Conservation (phyloP, 2,797 vertebrate species). For the Heteromormyrus szaboi region DNA sequence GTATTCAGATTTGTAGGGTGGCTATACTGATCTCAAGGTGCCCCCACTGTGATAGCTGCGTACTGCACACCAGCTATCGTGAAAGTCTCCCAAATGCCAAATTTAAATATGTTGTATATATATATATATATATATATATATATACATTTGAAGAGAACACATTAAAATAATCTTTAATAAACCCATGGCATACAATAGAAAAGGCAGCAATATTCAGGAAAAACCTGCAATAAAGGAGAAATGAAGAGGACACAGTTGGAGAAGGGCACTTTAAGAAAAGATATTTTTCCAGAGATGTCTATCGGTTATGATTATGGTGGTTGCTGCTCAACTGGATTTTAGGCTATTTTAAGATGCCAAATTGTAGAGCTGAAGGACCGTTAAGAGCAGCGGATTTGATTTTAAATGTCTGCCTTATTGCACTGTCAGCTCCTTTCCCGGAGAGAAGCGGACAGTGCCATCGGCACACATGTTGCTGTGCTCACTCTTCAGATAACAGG, state of each 20-base stretch:
- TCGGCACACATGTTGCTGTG: background rate
- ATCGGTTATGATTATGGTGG: constrained; percentile 7
- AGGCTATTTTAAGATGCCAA: constrained; percentile 1
- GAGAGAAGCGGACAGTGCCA: background rate
- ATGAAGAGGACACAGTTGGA: background rate
- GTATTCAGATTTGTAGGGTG: background rate
- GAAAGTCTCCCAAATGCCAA: constrained; percentile 41
- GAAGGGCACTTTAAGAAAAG: background rate
- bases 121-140: too few species aligned
- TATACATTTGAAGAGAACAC: constrained; percentile 38
- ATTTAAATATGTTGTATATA: constrained; percentile 11
- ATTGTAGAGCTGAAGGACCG: background rate
- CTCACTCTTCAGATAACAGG: background rate
- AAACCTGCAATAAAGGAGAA: background rate
- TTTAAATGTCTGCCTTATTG: background rate
- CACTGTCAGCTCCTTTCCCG: background rate
- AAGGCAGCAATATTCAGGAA: background rate
- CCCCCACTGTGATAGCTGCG: background rate
- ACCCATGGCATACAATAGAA: background rate
- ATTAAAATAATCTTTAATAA: constrained; percentile 50
- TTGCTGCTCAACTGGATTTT: background rate
- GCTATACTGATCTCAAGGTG: background rate
- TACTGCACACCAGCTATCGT: background rate
- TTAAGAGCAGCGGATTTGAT: background rate
- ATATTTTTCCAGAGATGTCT: background rate